Base-by-base conservation (phyloP, 2,113 vertebrate genomes). In the Orientallactaga bullata region DNA sequence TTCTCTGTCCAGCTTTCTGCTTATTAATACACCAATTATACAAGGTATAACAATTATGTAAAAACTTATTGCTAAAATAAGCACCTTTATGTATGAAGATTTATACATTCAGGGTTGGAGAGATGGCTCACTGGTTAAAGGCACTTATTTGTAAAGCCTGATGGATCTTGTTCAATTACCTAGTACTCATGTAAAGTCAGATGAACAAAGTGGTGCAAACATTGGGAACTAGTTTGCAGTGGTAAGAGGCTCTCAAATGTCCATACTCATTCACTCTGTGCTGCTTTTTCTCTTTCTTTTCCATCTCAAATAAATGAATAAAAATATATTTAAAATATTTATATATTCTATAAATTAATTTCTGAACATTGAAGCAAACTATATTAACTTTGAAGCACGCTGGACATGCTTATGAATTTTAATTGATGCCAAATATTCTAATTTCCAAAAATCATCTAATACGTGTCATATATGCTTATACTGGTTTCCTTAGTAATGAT, bases 401-500 rank as follows among this genome's bases (percentile, higher is more conserved):
- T 91, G 12, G 11, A n/a, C 5, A 85, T 37, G 4, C 18, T 42
- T 88, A 9, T 35, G 4, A 90, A 71, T 68, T 73, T 65, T 87
- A 58, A 66, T 63, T 87, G 15, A 42, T 26, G 69, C 13, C 7
- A 58, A 66, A 58, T 73, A 83, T 69, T 63, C 42, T n/a, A 17
- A 51, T 21, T 3, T 23, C 2, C 0, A 4, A 2, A 2, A 15
- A 23, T 71, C 8, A 7, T 72, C 2, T 87, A 74, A 7, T 2
- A n/a, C 5, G 1, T 65, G 21, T n/a, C 68, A 1, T 37, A 23
- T 65, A 28, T 28, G 1, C 55, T 90, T 26, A 73, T 78, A 28
- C 12, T 65, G 51, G 37, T 85, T 88, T 85, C 10, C 47, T 37
- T 12, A 5, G 60, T 26, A 73, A 7, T 65, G 11, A 58, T 13